phyloP scores from a whole-genome alignment of 2,888 invertebrate genomes.

The Rhingia campestris region DNA sequence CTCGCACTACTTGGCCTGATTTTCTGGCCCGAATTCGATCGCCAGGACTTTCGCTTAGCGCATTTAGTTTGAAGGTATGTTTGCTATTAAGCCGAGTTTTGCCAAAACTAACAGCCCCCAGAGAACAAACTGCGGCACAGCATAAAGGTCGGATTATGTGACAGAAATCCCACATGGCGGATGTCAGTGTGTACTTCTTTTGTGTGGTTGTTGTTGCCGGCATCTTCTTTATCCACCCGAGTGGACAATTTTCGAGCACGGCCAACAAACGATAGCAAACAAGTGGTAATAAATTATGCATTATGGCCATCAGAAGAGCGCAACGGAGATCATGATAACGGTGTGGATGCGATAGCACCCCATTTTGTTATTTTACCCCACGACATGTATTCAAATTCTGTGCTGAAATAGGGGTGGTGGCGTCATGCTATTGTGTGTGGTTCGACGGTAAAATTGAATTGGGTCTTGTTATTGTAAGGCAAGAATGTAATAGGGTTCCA shows the following conservation, averaged over 20 bases:
- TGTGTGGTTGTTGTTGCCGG: conserved; percentile 7
- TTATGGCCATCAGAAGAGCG: conserved; percentile 41
- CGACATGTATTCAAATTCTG: conserved; percentile 20
- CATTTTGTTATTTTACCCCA: neutral
- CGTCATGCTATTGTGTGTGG: conserved; percentile 8
- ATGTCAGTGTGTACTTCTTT: conserved; percentile 15
- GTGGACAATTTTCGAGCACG: conserved; percentile 41
- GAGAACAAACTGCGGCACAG: conserved; percentile 8
- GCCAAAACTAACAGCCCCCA: neutral
- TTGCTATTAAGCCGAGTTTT: conserved; percentile 1
- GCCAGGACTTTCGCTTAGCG: conserved; percentile 12
- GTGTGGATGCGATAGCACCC: conserved; percentile 12
- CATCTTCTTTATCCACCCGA: conserved; percentile 32
- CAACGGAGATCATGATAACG: conserved; percentile 46
- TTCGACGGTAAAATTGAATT: conserved; percentile 46
- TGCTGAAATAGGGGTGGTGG: conserved; percentile 24
- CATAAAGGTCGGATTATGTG: conserved; percentile 47
- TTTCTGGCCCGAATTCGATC: conserved; percentile 36
- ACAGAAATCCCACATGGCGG: conserved; percentile 40
- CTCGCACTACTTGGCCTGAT: conserved; percentile 16
- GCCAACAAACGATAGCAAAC: conserved; percentile 40
- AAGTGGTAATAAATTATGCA: conserved; percentile 57
- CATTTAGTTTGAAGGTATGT: neutral
- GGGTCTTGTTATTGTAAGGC: conserved; percentile 30
- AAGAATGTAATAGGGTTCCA: conserved; percentile 35